These are phyloP conservation scores for Brotula barbata DNA, from an alignment of 2,797 vertebrate genomes.

Conservation along the genomic window DNA sequence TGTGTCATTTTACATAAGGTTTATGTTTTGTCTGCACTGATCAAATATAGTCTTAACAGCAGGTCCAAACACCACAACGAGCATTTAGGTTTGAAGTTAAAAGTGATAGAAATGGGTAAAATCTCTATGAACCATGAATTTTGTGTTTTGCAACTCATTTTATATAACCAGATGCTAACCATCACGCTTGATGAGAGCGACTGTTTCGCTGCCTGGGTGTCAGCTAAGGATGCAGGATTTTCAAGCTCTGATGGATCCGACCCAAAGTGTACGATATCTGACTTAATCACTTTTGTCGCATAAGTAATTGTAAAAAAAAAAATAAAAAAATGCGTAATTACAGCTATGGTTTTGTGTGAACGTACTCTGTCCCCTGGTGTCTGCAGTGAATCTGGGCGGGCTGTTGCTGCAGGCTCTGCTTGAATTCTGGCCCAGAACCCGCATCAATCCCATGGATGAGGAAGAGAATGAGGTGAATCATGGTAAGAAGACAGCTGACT, in stretches of 20 bases:
- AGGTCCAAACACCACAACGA: too few species aligned
- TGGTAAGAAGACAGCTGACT: constrained; percentile 73
- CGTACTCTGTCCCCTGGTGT: not conserved
- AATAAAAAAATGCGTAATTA: not conserved
- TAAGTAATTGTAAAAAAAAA: not conserved
- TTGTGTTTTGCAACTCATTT: too few species aligned
- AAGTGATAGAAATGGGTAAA: too few species aligned
- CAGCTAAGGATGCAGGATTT: constrained; percentile 97
- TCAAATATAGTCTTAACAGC: too few species aligned
- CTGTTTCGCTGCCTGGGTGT: constrained; percentile 99
- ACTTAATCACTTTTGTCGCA: not conserved
- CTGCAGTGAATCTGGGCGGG: constrained; percentile 93
- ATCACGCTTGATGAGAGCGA: constrained; percentile 98
- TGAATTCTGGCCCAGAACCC: constrained; percentile 98
- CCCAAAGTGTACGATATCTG: constrained; percentile 87
- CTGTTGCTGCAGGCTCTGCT: constrained; percentile 94
- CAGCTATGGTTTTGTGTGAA: not conserved
- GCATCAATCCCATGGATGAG: constrained; percentile 96
- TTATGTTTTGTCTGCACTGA: too few species aligned
- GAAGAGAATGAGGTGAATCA: constrained; percentile 97
- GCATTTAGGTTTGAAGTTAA: too few species aligned
- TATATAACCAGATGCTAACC: constrained; percentile 88
- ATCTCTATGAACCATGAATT: too few species aligned
- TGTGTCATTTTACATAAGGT: too few species aligned
- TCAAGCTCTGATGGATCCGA: constrained; percentile 96